A percentile compares a stretch with the other conserved stretches of the same genome.
Evolutionary conservation across 2,797 vertebrate species (phyloP).

Genomic region (Xiphorhynchus erythropygius): DNA sequence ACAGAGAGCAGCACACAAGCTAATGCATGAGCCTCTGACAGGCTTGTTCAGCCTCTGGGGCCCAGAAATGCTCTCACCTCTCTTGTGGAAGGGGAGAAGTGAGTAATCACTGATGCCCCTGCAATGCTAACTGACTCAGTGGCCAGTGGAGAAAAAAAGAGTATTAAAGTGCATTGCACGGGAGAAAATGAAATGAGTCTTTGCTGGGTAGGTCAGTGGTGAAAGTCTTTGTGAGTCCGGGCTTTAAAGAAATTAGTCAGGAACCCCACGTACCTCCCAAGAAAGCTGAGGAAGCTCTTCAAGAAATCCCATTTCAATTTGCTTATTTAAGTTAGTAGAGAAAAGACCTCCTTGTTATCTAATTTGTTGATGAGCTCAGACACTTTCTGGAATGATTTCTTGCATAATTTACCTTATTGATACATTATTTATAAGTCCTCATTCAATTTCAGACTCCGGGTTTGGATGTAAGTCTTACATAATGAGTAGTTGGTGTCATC

Average conservation of each 20-base stretch:
- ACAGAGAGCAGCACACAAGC: not conserved
- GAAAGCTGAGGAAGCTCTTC: conserved; percentile 32
- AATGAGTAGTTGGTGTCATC: conserved; percentile 13
- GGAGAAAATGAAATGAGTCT: not conserved
- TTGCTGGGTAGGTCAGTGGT: not conserved
- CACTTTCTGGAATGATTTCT: conserved; percentile 55
- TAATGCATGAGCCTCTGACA: not conserved
- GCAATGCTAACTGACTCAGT: rapidly evolving
- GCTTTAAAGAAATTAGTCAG: not conserved
- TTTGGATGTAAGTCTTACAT: conserved; percentile 22
- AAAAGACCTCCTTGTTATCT: conserved; percentile 41
- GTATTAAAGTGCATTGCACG: not conserved
- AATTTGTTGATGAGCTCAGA: conserved; percentile 59
- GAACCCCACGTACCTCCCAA: not conserved
- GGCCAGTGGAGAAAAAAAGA: not conserved
- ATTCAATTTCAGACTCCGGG: not conserved
- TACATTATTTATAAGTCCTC: conserved; percentile 60
- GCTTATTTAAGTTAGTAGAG: conserved; percentile 36
- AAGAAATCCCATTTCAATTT: conserved; percentile 51
- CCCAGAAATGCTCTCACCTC: not conserved
- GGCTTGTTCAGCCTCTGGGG: not conserved
- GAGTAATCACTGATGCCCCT: not conserved
- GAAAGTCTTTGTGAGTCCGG: not conserved
- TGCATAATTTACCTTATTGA: conserved; percentile 52
- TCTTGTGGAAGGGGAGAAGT: not conserved